Base-by-base conservation (phyloP, 2,888 invertebrate genomes). In the Nebria salina region DNA sequence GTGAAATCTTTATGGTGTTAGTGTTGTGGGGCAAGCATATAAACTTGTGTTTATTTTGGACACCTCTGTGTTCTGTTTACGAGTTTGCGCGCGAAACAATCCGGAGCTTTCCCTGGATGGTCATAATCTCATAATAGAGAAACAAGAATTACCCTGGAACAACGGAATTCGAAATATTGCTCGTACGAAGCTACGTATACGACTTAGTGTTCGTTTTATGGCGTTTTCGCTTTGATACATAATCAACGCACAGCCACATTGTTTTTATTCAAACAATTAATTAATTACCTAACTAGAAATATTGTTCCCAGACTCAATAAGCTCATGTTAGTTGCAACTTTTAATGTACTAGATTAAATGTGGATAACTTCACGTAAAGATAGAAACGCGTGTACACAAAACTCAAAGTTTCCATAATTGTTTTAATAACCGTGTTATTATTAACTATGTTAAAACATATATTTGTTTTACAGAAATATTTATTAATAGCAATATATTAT, bases 1-100 rank as follows among this genome's bases (percentile, higher is more conserved):
- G 54, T 8, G 8, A 54, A 54, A 54, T 54, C 54, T 54, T 54
- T 54, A 54, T 13, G 54, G 8, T 54, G 54, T 54, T 54, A 54
- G 54, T 54, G 54, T 13, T 54, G 54, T 54, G 54, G 2, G 54
- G 54, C 54, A 54, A 54, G 54, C 54, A 54, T 54, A 54, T 54
- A 54, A 54, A 54, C 54, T 54, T 54, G 54, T 54, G 54, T 54
- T 70, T 34, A 70, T 70, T 70, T 70, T 70, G 26, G 25, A 70
- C 70, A 70, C 25, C 70, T 34, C 70, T 26, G 68, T 66, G 5
- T 34, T 70, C 64, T 34, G 54, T 54, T 54, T 64, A 70, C 78
- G 72, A 65, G 72, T 72, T 72, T 73, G 78, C 72, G 72, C 65
- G 73, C 65, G 42, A 65, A 78, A 73, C 78, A 78, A 78, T 78